Evolutionary conservation across 2,113 vertebrate genomes (phyloP).

Genomic region (Heteronetta atricapilla): DNA sequence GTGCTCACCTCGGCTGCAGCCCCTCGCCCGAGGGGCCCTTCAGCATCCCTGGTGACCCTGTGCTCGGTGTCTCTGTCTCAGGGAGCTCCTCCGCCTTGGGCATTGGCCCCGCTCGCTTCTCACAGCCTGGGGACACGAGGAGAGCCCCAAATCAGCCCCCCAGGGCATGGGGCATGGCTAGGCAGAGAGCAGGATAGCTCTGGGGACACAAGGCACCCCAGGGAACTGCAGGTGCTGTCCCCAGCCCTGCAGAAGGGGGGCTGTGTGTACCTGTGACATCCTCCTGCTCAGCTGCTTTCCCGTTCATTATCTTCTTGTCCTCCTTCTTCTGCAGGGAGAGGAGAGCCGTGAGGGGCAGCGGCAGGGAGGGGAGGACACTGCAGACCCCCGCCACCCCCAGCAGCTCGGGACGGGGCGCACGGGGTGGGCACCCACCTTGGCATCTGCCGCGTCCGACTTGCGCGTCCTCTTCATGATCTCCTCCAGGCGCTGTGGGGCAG

Average conservation of each 20-base stretch:
- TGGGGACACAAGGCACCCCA: accelerated
- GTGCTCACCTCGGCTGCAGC: slow-evolving; percentile 62
- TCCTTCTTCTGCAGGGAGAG: slow-evolving; percentile 81
- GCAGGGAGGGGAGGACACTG: neutral
- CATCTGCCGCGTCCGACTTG: slow-evolving; percentile 84
- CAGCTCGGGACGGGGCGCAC: accelerated
- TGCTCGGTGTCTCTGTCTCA: neutral
- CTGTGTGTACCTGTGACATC: slow-evolving; percentile 68
- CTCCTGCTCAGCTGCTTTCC: slow-evolving; percentile 75
- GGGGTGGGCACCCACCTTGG: slow-evolving; percentile 78
- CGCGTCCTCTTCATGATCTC: slow-evolving; percentile 99
- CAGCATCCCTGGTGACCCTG: neutral
- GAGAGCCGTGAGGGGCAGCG: neutral
- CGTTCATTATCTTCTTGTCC: slow-evolving; percentile 74
- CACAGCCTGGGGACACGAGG: neutral
- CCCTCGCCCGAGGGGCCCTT: slow-evolving; percentile 51
- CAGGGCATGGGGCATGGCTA: neutral
- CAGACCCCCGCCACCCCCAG: neutral
- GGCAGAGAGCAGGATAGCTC: neutral
- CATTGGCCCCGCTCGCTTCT: slow-evolving; percentile 51
- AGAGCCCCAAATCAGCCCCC: neutral
- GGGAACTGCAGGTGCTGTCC: neutral
- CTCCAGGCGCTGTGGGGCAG: slow-evolving; percentile 86
- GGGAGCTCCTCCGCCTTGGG: slow-evolving; percentile 56
- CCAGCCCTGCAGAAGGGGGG: neutral